Evolutionary conservation across 2,888 invertebrate genomes (phyloP).

Genomic region (Atethmia centrago): DNA sequence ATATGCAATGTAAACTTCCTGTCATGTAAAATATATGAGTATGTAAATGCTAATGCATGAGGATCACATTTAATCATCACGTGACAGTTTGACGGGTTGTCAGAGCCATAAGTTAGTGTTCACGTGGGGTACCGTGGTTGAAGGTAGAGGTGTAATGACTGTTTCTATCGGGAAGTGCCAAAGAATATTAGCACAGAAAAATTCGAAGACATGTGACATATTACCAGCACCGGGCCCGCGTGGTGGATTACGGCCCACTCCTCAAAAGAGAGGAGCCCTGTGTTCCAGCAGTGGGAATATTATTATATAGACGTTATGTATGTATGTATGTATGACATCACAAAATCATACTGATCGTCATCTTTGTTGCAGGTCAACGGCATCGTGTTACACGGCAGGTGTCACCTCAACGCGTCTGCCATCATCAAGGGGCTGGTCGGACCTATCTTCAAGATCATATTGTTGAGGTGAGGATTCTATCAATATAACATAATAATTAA

Average conservation of each 20-base stretch:
- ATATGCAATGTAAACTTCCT: conserved; percentile 41
- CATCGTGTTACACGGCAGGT: conserved; percentile 97
- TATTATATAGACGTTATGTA: too few relatives aligned
- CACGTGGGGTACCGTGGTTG: conserved; percentile 24
- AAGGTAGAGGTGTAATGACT: neutral
- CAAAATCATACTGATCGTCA: neutral
- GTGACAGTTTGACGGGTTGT: conserved; percentile 14
- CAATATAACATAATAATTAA: neutral
- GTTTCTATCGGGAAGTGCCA: neutral
- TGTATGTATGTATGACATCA: conserved; percentile 6
- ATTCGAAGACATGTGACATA: too few relatives aligned
- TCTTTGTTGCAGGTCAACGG: conserved; percentile 95
- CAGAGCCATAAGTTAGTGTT: neutral
- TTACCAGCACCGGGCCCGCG: too few relatives aligned
- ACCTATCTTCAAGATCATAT: conserved; percentile 95
- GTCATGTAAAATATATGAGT: conserved; percentile 41
- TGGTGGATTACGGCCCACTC: neutral
- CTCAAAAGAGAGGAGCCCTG: too few relatives aligned
- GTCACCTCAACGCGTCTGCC: conserved; percentile 98
- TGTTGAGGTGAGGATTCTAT: conserved; percentile 92
- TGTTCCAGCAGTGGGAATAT: too few relatives aligned
- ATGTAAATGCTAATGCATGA: conserved; percentile 32
- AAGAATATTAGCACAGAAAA: neutral
- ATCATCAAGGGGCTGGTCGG: conserved; percentile 97
- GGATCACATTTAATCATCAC: conserved; percentile 45